Conservation (phyloP, 2,888 invertebrate species). For the Metacarcinus magister region DNA sequence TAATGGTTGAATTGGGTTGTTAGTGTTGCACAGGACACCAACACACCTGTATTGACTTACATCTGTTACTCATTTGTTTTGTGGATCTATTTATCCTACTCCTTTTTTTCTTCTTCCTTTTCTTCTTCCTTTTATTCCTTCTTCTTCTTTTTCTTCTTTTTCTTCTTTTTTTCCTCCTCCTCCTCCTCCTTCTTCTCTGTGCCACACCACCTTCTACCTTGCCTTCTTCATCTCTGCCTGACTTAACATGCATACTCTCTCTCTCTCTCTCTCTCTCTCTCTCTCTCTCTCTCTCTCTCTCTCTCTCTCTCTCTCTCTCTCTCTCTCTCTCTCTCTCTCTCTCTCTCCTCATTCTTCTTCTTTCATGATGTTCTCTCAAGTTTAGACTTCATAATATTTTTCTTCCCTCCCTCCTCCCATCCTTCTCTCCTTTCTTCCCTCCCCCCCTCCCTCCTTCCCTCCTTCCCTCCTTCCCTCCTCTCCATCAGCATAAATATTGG, state of each 20-base stretch:
- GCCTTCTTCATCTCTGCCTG: background rate
- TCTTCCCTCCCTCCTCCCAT: background rate
- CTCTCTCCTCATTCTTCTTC: background rate
- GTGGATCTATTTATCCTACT: background rate
- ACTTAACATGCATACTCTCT: background rate
- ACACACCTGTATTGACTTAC: too few relatives aligned
- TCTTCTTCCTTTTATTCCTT: background rate
- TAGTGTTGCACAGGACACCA: too few relatives aligned
- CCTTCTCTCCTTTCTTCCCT: background rate
- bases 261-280: background rate
- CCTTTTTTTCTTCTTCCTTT: background rate
- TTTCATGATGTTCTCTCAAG: background rate
- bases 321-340: constrained; percentile 57
- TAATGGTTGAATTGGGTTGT: too few relatives aligned
- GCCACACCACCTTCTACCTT: background rate
- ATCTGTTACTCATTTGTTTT: background rate
- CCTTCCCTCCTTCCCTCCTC: background rate
- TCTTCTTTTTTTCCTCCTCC: background rate
- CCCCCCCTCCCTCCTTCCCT: background rate
- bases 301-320: constrained; percentile 56
- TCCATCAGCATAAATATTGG: constrained; percentile 38
- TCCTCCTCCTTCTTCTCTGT: background rate
- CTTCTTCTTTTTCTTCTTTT: background rate
- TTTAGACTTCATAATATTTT: constrained; percentile 37
- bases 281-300: constrained; percentile 17